Percentiles rank a stretch among this genome's conserved stretches.
phyloP scores from a whole-genome alignment of 2,113 vertebrate species.

The Amphilophus citrinellus region DNA sequence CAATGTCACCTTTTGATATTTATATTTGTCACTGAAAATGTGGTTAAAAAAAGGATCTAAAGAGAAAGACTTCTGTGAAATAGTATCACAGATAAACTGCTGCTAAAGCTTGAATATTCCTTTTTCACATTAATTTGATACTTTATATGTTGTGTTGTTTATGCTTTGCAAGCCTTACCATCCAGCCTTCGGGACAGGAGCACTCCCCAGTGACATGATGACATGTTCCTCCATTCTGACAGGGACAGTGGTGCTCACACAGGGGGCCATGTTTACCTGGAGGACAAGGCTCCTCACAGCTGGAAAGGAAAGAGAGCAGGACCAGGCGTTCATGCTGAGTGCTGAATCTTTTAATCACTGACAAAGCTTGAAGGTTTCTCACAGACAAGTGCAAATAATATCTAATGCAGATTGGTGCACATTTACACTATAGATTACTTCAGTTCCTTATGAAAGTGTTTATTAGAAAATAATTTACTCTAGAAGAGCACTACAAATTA shows the following conservation, averaged over 20 bases:
- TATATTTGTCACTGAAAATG: neutral
- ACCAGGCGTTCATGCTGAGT: neutral
- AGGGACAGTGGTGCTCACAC: constrained; percentile 91
- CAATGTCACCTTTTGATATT: neutral
- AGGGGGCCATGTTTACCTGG: constrained; percentile 89
- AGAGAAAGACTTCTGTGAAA: neutral
- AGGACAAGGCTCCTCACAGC: constrained; percentile 91
- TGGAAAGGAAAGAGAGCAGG: constrained; percentile 49
- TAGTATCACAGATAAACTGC: neutral
- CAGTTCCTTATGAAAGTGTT: neutral
- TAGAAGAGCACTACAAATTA: neutral
- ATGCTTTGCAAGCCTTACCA: constrained; percentile 75
- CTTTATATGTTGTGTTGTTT: neutral
- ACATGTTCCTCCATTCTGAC: constrained; percentile 91
- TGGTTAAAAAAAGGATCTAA: neutral
- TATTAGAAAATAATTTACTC: neutral
- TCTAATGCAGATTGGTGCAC: neutral
- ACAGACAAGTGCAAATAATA: neutral
- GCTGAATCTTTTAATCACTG: neutral
- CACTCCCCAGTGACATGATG: constrained; percentile 93
- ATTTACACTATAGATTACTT: neutral
- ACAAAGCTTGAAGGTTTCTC: neutral
- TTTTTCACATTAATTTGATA: neutral
- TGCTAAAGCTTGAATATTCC: neutral
- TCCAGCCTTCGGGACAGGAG: constrained; percentile 91